Conservation (phyloP, 2,888 invertebrate genomes). For the Latrodectus hesperus region DNA sequence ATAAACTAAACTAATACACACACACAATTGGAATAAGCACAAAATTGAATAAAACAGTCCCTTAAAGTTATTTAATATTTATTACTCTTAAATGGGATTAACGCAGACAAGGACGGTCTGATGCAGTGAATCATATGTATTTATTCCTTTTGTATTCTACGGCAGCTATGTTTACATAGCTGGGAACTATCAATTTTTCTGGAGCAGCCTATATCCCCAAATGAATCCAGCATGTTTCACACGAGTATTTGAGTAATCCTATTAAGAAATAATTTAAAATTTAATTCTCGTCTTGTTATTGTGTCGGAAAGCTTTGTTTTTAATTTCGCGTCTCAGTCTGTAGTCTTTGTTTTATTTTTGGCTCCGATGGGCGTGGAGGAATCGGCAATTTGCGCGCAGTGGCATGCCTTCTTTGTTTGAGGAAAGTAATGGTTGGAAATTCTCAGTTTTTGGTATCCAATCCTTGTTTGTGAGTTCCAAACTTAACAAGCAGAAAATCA, state of each 20-base stretch:
- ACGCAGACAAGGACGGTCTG: not conserved
- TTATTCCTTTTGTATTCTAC: not conserved
- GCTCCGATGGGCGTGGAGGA: no score
- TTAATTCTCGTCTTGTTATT: no score
- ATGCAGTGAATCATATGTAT: not conserved
- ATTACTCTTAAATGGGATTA: conserved; percentile 46
- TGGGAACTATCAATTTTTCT: not conserved
- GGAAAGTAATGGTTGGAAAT: no score
- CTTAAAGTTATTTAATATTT: conserved; percentile 40
- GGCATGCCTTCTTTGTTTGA: no score
- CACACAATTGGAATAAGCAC: conserved; percentile 3
- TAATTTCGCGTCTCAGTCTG: no score
- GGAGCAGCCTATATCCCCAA: not conserved
- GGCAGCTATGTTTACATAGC: not conserved
- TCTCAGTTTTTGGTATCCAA: no score
- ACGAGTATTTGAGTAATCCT: not conserved
- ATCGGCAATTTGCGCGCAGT: no score
- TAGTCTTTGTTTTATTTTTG: no score
- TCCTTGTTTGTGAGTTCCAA: no score
- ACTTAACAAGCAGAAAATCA: no score
- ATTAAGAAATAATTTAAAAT: not conserved
- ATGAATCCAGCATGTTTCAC: not conserved
- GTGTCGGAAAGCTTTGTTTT: no score
- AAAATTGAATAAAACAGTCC: conserved; percentile 36
- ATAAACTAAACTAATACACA: not conserved